Percentiles rank a stretch among this genome's conserved stretches.
These are phyloP conservation scores for Neoaliturus tenellus DNA, from an alignment of 2,888 invertebrate species.

Conservation along the genomic window DNA sequence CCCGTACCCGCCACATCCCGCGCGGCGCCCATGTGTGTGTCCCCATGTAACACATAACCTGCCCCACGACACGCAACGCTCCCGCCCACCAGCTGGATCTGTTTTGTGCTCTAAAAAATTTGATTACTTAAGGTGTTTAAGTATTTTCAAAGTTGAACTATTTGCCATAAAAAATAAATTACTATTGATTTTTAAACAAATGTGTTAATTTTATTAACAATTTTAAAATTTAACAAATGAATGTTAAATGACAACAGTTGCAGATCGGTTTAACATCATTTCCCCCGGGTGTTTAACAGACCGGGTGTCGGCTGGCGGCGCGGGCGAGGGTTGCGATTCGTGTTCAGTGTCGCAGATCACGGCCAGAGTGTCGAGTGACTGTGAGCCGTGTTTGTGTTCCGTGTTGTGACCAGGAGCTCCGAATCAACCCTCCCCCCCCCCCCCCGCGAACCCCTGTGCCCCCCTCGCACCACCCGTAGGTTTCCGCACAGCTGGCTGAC, in stretches of 20 bases:
- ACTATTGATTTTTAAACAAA: too few species aligned
- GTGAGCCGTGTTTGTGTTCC: conserved; percentile 6
- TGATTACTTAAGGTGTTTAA: too few species aligned
- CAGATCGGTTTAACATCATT: too few species aligned
- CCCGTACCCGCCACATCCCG: not conserved
- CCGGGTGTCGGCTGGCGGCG: not conserved
- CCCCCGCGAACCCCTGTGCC: not conserved
- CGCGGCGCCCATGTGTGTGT: not conserved
- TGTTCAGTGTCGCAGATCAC: not conserved
- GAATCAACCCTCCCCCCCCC: not conserved
- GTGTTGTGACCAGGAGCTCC: conserved; percentile 4
- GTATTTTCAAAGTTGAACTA: too few species aligned
- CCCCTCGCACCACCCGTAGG: not conserved
- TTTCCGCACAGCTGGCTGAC: conserved; percentile 19
- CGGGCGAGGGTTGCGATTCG: not conserved
- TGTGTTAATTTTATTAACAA: too few species aligned
- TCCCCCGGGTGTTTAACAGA: too few species aligned
- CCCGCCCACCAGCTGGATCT: too few species aligned
- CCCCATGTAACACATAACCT: not conserved
- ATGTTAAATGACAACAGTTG: too few species aligned
- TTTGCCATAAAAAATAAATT: too few species aligned
- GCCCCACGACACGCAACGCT: too few species aligned
- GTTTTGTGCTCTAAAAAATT: too few species aligned
- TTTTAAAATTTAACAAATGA: too few species aligned
- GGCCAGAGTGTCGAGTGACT: not conserved